A percentile compares a stretch with the other conserved stretches of the same genome.
These are phyloP conservation scores for Melipona beecheii DNA, from an alignment of 2,888 invertebrate genomes.

Conservation along the genomic window DNA sequence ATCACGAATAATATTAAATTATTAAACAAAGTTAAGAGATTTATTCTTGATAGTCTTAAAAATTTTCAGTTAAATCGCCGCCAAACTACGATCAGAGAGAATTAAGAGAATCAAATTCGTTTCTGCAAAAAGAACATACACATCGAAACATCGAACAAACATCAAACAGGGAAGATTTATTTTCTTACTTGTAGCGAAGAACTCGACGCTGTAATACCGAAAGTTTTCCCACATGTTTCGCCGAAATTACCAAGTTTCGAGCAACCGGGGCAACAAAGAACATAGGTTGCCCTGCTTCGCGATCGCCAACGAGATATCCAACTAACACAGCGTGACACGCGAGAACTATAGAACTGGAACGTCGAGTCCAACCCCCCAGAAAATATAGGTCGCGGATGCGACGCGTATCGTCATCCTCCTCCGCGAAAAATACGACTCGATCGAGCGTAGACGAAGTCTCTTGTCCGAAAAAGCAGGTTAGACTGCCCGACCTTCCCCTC, in stretches of 20 bases:
- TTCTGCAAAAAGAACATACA: too few relatives aligned
- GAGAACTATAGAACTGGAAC: background rate
- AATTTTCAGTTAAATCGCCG: too few relatives aligned
- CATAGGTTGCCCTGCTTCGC: background rate
- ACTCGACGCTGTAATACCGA: too few relatives aligned
- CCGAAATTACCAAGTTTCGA: background rate
- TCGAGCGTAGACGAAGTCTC: background rate
- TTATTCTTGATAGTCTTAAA: too few relatives aligned
- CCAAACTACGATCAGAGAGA: too few relatives aligned
- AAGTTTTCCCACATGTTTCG: too few relatives aligned
- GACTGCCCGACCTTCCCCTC: conserved; percentile 50
- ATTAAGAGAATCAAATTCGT: too few relatives aligned
- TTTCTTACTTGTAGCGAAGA: too few relatives aligned
- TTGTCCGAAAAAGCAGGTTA: conserved; percentile 26
- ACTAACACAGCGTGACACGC: background rate
- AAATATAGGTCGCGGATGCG: conserved; percentile 6
- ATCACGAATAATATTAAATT: too few relatives aligned
- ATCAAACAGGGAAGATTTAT: too few relatives aligned
- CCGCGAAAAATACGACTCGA: conserved; percentile 6
- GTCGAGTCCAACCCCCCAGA: background rate
- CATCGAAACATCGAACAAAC: too few relatives aligned
- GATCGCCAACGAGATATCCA: background rate
- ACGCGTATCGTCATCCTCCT: background rate
- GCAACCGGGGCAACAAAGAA: background rate
- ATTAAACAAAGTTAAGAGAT: too few relatives aligned